Percentiles rank a stretch among this genome's conserved stretches.
phyloP scores from a whole-genome alignment of 2,888 invertebrate genomes.

The Synergus gifuensis region DNA sequence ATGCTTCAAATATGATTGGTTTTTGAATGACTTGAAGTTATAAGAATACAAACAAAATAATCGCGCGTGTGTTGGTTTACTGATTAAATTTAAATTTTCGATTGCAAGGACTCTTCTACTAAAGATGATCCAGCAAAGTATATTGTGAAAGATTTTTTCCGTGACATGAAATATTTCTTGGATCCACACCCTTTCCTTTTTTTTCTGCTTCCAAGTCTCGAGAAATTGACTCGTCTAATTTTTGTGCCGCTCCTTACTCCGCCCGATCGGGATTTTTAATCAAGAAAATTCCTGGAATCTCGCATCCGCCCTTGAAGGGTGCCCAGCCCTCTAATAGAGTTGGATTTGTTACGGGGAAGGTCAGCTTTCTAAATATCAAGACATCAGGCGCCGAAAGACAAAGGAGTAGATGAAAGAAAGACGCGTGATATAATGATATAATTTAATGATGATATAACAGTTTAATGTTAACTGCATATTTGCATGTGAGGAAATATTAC shows the following conservation, averaged over 20 bases:
- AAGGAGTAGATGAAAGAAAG: background rate
- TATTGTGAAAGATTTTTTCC: too few species aligned
- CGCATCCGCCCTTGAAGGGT: background rate
- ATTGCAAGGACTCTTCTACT: too few species aligned
- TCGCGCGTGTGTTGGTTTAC: too few species aligned
- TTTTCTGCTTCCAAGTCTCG: background rate
- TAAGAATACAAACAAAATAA: too few species aligned
- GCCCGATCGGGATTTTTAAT: constrained; percentile 30
- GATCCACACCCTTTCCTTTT: constrained; percentile 7
- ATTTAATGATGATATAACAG: background rate
- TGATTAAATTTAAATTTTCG: too few species aligned
- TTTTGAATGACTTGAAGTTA: too few species aligned
- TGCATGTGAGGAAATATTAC: too few species aligned
- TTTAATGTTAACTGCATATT: too few species aligned
- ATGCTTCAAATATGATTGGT: too few species aligned
- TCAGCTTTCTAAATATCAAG: constrained; percentile 26
- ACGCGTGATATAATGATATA: too few species aligned
- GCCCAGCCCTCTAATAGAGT: constrained; percentile 37
- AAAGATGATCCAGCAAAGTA: too few species aligned
- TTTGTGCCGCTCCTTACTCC: background rate
- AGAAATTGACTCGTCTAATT: constrained; percentile 25
- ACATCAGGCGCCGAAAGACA: constrained; percentile 1
- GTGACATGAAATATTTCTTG: too few species aligned
- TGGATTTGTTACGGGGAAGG: constrained; percentile 20
- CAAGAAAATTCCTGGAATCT: constrained; percentile 29